Percentiles rank a stretch among this genome's conserved stretches.
These are phyloP conservation scores for Xerus inauris DNA, from an alignment of 2,113 vertebrate genomes.

Conservation along the genomic window DNA sequence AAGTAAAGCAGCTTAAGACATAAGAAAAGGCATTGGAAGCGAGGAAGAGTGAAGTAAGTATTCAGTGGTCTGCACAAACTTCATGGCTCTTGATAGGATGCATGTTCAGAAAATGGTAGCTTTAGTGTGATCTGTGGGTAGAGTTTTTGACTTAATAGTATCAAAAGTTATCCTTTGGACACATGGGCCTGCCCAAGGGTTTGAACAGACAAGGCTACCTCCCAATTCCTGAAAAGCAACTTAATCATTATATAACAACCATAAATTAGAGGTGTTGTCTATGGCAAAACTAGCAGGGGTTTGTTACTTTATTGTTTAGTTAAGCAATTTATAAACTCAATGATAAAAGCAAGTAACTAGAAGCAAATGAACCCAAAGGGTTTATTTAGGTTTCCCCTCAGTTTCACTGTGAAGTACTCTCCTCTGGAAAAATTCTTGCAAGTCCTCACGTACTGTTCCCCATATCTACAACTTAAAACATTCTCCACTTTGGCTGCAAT, in stretches of 20 bases:
- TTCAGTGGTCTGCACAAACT: neutral
- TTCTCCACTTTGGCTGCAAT: neutral
- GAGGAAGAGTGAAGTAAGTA: neutral
- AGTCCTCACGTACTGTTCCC: rapidly evolving
- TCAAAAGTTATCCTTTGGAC: neutral
- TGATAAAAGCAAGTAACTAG: neutral
- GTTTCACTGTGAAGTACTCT: neutral
- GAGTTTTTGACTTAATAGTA: neutral
- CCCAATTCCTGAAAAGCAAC: neutral
- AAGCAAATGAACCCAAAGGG: neutral
- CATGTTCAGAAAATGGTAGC: neutral
- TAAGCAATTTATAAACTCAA: neutral
- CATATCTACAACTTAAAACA: neutral
- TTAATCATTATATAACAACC: neutral
- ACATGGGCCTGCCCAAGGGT: neutral
- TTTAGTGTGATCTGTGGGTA: neutral
- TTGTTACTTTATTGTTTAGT: neutral
- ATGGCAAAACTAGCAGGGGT: too few relatives aligned
- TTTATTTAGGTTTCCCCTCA: neutral
- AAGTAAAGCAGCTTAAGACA: neutral
- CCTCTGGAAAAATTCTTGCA: neutral
- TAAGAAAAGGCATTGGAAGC: neutral
- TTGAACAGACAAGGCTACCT: neutral
- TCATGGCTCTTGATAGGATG: neutral
- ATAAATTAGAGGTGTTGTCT: neutral